Evolutionary conservation across 2,888 invertebrate species (phyloP), one percentile per base, ranked within the genome.

Genomic region (Proisotoma minuta): DNA sequence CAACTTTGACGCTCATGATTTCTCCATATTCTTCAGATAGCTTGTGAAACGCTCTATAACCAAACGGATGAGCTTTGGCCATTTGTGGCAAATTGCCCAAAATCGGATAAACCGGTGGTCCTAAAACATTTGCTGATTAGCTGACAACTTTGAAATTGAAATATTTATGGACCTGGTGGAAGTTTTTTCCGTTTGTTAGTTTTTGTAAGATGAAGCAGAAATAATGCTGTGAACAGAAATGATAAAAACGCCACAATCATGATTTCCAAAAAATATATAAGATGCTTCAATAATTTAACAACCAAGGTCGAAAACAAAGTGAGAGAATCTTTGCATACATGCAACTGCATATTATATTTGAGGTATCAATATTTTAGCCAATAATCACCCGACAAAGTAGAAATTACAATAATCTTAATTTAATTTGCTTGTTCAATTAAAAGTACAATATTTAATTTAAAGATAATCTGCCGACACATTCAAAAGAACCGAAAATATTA

Each of bases 21-120:
- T 70, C 70, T 8, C 70, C 68, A 63, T 68, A 66, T n/a, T 64
- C 40, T 28, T 56, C 54, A 18, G 70, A 60, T 1, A 70, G 34
- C 53, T 66, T 65, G 34, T 68, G 68, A 50, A 65, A 70, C 2
- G 70, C 66, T 18, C 68, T 47, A 43, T 59, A 70, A 1, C 65
- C 66, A 47, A 60, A 59, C 1, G 61, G 59, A 52, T 70, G 61
- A 2, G 68, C 70, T 28, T 52, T 58, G 1, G 63, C 57, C 39
- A 70, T 70, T 62, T 70, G 70, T 8, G 68, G 68, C 5, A 70
- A 60, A 29, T 70, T 70, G 10, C 70, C 70, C 3, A 70, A 20
- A 2, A 70, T 26, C 1, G 70, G 68, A 53, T 63, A 65, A 10
- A 64, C 28, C 5, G 34, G 34, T 2, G 70, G 70, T 22, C 70